Conservation (phyloP, 2,888 invertebrate genomes). For the Limnephilus auricula region DNA sequence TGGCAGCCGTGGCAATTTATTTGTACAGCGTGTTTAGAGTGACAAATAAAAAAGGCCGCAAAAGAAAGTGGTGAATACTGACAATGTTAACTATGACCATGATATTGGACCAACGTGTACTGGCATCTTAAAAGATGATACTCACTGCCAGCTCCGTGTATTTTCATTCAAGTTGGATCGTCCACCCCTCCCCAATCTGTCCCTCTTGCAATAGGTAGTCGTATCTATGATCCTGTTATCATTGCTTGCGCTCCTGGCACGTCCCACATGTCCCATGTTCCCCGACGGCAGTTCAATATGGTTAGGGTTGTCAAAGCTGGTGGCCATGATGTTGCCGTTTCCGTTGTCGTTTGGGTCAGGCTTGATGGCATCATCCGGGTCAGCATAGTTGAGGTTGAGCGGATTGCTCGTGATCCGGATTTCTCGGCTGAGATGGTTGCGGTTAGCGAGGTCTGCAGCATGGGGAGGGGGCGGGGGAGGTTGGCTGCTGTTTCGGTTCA, state of each 20-base stretch:
- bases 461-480: conserved; percentile 60
- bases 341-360: conserved; percentile 69
- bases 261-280: conserved; percentile 69
- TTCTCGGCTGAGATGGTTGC: conserved; percentile 71
- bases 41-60: no score
- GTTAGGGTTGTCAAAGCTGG: conserved; percentile 86
- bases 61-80: no score
- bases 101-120: no score
- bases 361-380: conserved; percentile 80
- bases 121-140: conserved; percentile 64
- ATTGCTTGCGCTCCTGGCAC: conserved; percentile 68
- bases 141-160: conserved; percentile 76
- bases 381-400: conserved; percentile 83
- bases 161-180: conserved; percentile 70
- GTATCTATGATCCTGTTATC: conserved; percentile 77
- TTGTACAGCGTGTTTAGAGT: no score
- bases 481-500: conserved; percentile 72
- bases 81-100: no score
- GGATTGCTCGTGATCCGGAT: conserved; percentile 90
- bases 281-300: conserved; percentile 83
- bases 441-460: conserved; percentile 69
- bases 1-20: no score
- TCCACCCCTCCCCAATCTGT: conserved; percentile 71
- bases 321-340: conserved; percentile 78
- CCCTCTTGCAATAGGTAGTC: conserved; percentile 85